Base-by-base conservation (phyloP, 2,888 invertebrate species). In the Eubasilissa splendida region DNA sequence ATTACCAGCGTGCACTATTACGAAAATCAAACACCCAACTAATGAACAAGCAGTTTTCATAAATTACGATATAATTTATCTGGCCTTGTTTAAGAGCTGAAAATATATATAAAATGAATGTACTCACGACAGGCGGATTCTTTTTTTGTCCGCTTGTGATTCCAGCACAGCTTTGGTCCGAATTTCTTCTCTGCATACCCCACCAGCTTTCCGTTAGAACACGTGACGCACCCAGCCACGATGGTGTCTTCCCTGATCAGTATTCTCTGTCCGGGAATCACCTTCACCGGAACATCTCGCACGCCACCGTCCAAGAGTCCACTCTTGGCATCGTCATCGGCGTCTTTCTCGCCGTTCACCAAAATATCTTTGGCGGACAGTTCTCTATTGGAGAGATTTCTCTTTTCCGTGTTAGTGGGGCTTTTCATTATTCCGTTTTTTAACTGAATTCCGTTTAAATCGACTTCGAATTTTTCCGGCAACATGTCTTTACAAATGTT, bases 101-200 rank as follows among this genome's bases (percentile, higher is more conserved):
- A 22, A 22, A 22, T 11, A 60, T n/a, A 14, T n/a, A 63, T 10
- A 65, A 65, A 42, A 65, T 9, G 65, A 22, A 65, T 10, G 33
- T 63, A 65, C 80, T 80, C 42, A 80, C 80, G n/a, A 63, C 80
- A 80, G 7, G 79, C 68, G 10, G 80, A 80, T 54, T 76, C 33
- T 4, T 70, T 71, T 31, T 66, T 56, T 33, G 76, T 70, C 59
- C 60, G 70, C n/a, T 60, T 79, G 8, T 68, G 56, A n/a, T 79
- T 70, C 83, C 83, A 83, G 77, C 83, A 83, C 59, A 80, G 65
- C 9, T 66, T 70, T 8, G 82, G 80, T n/a, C 78, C 73, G 31
- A 79, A 76, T 31, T 82, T 82, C 33, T 80, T 80, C 59, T 76
- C 80, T 11, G 83, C 80, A 54, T 78, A 78, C 11, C 79, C 77